phyloP scores from a whole-genome alignment of 1,140 invertebrate genomes.

The Metopolophium dirhodum region DNA sequence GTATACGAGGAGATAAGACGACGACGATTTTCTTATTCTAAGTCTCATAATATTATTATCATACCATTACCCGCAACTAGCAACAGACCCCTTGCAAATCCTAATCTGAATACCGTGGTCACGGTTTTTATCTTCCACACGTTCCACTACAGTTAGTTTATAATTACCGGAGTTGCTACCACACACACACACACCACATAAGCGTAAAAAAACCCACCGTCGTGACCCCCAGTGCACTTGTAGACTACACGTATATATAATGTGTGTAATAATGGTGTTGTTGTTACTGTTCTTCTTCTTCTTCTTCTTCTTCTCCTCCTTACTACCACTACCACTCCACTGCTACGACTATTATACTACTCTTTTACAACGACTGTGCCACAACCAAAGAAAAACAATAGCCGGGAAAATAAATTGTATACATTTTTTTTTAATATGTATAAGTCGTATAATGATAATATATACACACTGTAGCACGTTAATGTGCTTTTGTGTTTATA shows the following conservation, averaged over 20 bases:
- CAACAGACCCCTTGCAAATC: not conserved
- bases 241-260: not conserved
- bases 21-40: not conserved
- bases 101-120: conserved; percentile 44
- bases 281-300: conserved; percentile 1
- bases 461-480: not conserved
- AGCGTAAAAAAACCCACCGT: not conserved
- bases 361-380: too few species aligned
- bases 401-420: conserved; percentile 9
- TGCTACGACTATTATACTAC: not conserved
- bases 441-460: not conserved
- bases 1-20: not conserved
- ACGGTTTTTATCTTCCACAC: conserved; percentile 34
- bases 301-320: not conserved
- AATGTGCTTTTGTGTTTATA: not conserved
- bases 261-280: not conserved
- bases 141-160: conserved; percentile 46
- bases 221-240: conserved; percentile 20
- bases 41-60: not conserved
- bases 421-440: not conserved
- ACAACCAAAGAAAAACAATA: not conserved
- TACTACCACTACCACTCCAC: too few species aligned
- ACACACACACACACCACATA: not conserved
- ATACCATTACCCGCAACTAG: not conserved
- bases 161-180: conserved; percentile 50